phyloP scores from a whole-genome alignment of 2,888 invertebrate species.

The Meloe dianella region DNA sequence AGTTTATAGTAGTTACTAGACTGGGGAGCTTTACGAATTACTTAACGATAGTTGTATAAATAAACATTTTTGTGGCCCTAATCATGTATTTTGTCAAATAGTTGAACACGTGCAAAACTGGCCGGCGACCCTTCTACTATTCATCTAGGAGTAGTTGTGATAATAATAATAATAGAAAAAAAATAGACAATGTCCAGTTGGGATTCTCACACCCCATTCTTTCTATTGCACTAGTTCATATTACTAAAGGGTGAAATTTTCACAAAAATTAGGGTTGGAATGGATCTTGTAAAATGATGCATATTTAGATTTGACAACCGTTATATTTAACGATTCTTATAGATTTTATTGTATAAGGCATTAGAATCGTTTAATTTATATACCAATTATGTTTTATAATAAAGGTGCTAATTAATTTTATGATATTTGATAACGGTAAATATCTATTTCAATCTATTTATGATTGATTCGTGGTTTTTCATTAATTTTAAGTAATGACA shows the following conservation, averaged over 20 bases:
- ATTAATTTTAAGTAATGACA: background rate
- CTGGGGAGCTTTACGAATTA: background rate
- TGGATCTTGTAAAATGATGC: background rate
- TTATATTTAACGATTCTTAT: background rate
- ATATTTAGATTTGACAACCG: background rate
- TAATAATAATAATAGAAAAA: background rate
- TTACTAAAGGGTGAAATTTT: background rate
- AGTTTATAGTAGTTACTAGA: background rate
- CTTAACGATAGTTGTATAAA: background rate
- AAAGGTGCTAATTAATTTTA: background rate
- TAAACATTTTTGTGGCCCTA: constrained; percentile 2
- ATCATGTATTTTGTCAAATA: background rate
- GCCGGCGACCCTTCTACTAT: constrained; percentile 8
- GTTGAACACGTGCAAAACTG: constrained; percentile 10
- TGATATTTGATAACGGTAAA: background rate
- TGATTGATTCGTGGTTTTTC: background rate
- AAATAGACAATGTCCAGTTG: background rate
- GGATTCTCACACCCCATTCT: constrained; percentile 2
- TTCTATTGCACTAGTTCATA: background rate
- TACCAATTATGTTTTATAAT: background rate
- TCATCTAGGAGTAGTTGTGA: background rate
- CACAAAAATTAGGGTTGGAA: background rate
- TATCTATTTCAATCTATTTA: background rate
- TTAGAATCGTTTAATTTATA: too few relatives aligned
- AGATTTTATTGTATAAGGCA: background rate